These are phyloP conservation scores for Heliangelus exortis DNA, from an alignment of 2,797 vertebrate genomes.

Conservation along the genomic window DNA sequence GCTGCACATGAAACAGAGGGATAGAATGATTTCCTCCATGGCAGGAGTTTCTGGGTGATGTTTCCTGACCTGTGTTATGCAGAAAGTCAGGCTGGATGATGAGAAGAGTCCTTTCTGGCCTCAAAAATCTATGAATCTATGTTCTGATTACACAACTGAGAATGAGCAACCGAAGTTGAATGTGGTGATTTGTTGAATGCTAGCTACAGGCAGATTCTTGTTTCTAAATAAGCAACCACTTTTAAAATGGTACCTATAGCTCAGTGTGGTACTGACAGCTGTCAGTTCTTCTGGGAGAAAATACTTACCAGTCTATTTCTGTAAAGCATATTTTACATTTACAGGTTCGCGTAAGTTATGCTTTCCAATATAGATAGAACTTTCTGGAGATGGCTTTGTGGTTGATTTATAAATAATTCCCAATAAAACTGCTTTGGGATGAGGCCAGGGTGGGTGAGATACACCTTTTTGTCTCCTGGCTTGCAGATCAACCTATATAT, in stretches of 20 bases:
- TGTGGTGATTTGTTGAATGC: slow-evolving; percentile 58
- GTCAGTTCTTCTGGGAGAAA: slow-evolving; percentile 8
- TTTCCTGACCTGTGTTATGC: slow-evolving; percentile 52
- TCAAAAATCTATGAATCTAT: slow-evolving; percentile 55
- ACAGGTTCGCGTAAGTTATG: background rate
- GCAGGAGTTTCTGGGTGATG: slow-evolving; percentile 9
- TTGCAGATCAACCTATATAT: background rate
- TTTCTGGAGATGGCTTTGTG: slow-evolving; percentile 26
- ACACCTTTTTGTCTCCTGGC: background rate
- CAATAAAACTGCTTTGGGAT: background rate
- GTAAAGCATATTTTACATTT: slow-evolving; percentile 12
- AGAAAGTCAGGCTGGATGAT: slow-evolving; percentile 38
- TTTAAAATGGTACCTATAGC: slow-evolving; percentile 32
- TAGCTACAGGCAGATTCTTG: slow-evolving; percentile 43
- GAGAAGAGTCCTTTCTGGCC: slow-evolving; percentile 37
- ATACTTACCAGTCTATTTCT: background rate
- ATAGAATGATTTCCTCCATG: background rate
- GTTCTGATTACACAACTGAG: slow-evolving; percentile 57
- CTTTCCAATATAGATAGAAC: slow-evolving; percentile 23
- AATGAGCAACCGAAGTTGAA: slow-evolving; percentile 33
- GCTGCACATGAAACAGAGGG: slow-evolving; percentile 5
- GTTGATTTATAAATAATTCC: slow-evolving; percentile 18
- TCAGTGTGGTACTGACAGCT: slow-evolving; percentile 6
- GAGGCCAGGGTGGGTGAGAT: slow-evolving; percentile 13
- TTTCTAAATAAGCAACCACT: slow-evolving; percentile 35